Evolutionary conservation across 2,888 invertebrate species (phyloP).

Genomic region (Thymelicus lineola): DNA sequence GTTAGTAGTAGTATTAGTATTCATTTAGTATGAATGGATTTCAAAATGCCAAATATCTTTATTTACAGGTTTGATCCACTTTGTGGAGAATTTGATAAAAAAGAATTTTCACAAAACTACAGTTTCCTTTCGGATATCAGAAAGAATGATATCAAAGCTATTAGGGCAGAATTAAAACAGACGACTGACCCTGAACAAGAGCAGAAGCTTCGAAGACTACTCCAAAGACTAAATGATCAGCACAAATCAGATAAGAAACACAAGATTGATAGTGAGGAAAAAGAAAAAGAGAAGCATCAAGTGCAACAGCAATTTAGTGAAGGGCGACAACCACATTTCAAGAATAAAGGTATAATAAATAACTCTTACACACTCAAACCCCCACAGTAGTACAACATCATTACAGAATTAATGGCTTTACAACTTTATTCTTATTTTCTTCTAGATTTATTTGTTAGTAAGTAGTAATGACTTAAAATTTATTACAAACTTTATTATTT

Average conservation of each 20-base stretch:
- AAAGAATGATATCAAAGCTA: slow-evolving; percentile 87
- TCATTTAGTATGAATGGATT: no score
- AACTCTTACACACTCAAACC: no score
- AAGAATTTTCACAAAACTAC: slow-evolving; percentile 91
- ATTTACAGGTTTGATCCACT: slow-evolving; percentile 91
- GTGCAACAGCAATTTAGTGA: slow-evolving; percentile 82
- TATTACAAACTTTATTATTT: slow-evolving; percentile 52
- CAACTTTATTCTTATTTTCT: no score
- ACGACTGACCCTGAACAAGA: slow-evolving; percentile 87
- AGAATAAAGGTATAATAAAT: slow-evolving; percentile 72
- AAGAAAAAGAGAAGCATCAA: slow-evolving; percentile 83
- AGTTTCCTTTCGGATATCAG: slow-evolving; percentile 90
- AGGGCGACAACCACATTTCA: slow-evolving; percentile 90
- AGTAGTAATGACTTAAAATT: no score
- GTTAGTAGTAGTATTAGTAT: no score
- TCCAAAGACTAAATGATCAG: slow-evolving; percentile 92
- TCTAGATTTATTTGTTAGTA: no score
- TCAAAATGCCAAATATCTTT: slow-evolving; percentile 13
- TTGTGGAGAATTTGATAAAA: slow-evolving; percentile 91
- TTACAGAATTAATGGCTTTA: no score
- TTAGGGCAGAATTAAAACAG: slow-evolving; percentile 86
- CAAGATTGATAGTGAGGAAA: slow-evolving; percentile 78
- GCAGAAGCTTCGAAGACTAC: slow-evolving; percentile 87
- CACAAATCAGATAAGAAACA: slow-evolving; percentile 87
- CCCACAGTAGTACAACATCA: no score